These are phyloP conservation scores for Platichthys flesus DNA, from an alignment of 2,113 vertebrate genomes.

Conservation along the genomic window DNA sequence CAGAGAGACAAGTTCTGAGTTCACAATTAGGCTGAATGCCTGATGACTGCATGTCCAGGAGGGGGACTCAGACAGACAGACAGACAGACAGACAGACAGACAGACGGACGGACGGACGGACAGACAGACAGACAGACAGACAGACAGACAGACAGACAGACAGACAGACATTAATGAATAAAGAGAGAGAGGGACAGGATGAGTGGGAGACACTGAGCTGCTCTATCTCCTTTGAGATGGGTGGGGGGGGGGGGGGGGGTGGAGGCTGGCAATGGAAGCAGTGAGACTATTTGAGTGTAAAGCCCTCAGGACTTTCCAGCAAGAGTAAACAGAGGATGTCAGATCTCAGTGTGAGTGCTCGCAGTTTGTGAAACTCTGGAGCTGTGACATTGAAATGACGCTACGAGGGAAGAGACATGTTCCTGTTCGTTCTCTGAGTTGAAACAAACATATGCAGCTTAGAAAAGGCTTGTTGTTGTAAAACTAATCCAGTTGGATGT, in stretches of 20 bases:
- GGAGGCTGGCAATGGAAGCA: constrained; percentile 35
- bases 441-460: constrained; percentile 17
- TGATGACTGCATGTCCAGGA: constrained; percentile 6
- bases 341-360: constrained; percentile 20
- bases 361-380: constrained; percentile 13
- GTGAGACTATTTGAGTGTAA: constrained; percentile 46
- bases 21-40: constrained; percentile 22
- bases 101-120: too few relatives aligned
- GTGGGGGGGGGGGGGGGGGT: constrained; percentile 30
- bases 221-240: constrained; percentile 32
- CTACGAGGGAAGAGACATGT: not conserved
- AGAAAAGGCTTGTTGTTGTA: constrained; percentile 27
- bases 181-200: constrained; percentile 28
- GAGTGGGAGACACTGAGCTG: constrained; percentile 42
- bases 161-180: constrained; percentile 47
- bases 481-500: constrained; percentile 51
- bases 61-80: constrained; percentile 23
- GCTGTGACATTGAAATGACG: not conserved
- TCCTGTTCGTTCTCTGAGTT: constrained; percentile 17
- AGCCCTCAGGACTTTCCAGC: constrained; percentile 49
- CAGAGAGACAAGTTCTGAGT: not conserved
- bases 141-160: constrained; percentile 9
- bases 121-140: constrained; percentile 5
- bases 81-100: constrained; percentile 20
- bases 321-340: constrained; percentile 48